These are phyloP conservation scores for Drymonia ruficornis DNA, from an alignment of 2,888 invertebrate species.

Conservation along the genomic window DNA sequence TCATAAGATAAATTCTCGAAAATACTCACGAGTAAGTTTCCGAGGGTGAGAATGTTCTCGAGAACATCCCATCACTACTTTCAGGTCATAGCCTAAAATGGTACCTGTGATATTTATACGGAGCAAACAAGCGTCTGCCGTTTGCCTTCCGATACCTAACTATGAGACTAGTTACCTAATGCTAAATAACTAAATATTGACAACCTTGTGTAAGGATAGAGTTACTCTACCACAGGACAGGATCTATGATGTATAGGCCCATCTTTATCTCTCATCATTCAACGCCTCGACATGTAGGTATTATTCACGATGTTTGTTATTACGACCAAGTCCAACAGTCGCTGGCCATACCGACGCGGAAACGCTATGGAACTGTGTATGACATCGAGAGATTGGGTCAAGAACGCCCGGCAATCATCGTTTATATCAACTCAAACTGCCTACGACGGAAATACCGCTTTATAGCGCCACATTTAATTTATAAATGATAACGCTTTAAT, in stretches of 20 bases:
- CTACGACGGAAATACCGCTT: conserved; percentile 52
- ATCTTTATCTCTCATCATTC: background rate
- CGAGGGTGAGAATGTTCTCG: too few species aligned
- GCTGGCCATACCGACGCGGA: conserved; percentile 37
- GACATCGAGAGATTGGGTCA: conserved; percentile 66
- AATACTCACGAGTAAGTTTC: too few species aligned
- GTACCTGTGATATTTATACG: background rate
- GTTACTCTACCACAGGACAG: too few species aligned
- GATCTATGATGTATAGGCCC: too few species aligned
- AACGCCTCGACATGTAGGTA: background rate
- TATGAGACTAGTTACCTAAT: too few species aligned
- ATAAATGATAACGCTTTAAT: conserved; percentile 42
- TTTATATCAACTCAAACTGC: conserved; percentile 55
- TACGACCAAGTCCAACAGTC: conserved; percentile 9
- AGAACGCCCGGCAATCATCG: conserved; percentile 63
- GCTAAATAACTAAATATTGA: too few species aligned
- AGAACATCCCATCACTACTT: too few species aligned
- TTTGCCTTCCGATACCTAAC: too few species aligned
- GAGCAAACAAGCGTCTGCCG: too few species aligned
- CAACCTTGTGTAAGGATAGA: too few species aligned
- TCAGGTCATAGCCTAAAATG: too few species aligned
- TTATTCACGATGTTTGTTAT: background rate
- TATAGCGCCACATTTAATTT: conserved; percentile 35
- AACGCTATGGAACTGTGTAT: conserved; percentile 40
- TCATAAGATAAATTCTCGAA: too few species aligned